Base-by-base conservation (phyloP, 2,888 invertebrate genomes). In the Pharmacophagus antenor region DNA sequence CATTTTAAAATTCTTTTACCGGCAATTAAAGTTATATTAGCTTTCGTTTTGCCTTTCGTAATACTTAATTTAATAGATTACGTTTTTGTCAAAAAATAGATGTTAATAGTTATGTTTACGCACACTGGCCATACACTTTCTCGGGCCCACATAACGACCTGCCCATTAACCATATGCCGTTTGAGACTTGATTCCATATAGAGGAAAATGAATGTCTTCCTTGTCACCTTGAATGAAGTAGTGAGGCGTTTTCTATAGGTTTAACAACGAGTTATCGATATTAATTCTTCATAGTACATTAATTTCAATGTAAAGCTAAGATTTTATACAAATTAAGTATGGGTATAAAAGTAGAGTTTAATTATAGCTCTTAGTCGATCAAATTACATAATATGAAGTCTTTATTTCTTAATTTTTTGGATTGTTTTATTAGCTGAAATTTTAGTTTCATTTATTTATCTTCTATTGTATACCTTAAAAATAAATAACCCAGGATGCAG, bases 161-260 rank as follows among this genome's bases (percentile, higher is more conserved):
- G 46, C 23, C 37, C 47, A 56, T 56, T 56, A 60, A 61, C 51
- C 44, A 44, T 56, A 42, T 56, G 47, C 51, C 51, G 51, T 61
- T 61, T 56, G 25, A 61, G 27, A 55, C 61, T 56, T 42, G 56
- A 25, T 37, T 37, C 61, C 61, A 52, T 47, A 37, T 61, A 56
- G 58, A 58, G 41, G 48, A 61, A 56, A 41, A 61, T 48, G 42
- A 61, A 61, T 61, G 52, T 61, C 56, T 61, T 56, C 56, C 61
- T 61, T 48, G 42, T 48, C 56, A 56, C 52, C 51, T 41, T 31
- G 46, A 47, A 12, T 18, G 27, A 46, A 7, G 23, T 20, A 60
- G 50, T 42, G 44, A 49, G 18, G 46, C 10, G 20, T 15, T n/a
- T 52, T 47, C 15, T 2, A 37, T 27, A 10, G 15, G n/a, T 37